phyloP scores from a whole-genome alignment of 2,888 invertebrate species.

The Callinectes sapidus region DNA sequence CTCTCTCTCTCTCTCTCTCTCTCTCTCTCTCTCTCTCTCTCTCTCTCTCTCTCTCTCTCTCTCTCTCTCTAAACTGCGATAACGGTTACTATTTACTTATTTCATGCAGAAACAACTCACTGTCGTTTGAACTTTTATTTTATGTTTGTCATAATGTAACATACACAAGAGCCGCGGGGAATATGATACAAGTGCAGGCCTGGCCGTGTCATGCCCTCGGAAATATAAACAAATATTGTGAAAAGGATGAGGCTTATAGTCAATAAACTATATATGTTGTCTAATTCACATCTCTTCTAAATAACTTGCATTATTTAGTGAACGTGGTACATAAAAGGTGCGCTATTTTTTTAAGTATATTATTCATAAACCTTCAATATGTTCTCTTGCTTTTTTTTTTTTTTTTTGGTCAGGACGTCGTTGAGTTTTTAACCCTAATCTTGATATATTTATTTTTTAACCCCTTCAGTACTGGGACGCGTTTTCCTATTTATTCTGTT shows the following conservation, averaged over 20 bases:
- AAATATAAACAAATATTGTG: background rate
- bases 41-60: slow-evolving; percentile 25
- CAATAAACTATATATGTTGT: background rate
- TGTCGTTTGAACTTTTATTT: slow-evolving; percentile 8
- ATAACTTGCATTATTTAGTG: background rate
- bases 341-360: background rate
- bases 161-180: background rate
- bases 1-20: slow-evolving; percentile 21
- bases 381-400: background rate
- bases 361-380: background rate
- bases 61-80: background rate
- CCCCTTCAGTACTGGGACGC: too few relatives aligned
- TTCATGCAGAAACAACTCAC: slow-evolving; percentile 5
- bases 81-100: background rate
- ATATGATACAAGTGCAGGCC: background rate
- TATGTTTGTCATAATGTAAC: background rate
- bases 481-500: background rate
- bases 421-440: background rate
- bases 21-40: slow-evolving; percentile 20
- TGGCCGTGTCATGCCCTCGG: background rate
- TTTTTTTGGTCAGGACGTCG: too few relatives aligned
- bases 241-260: slow-evolving; percentile 7
- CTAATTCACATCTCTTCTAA: background rate
- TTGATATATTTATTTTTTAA: background rate
- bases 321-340: background rate